These are phyloP conservation scores for Malurus alboscapulatus DNA, from an alignment of 2,113 vertebrate genomes.

Conservation along the genomic window DNA sequence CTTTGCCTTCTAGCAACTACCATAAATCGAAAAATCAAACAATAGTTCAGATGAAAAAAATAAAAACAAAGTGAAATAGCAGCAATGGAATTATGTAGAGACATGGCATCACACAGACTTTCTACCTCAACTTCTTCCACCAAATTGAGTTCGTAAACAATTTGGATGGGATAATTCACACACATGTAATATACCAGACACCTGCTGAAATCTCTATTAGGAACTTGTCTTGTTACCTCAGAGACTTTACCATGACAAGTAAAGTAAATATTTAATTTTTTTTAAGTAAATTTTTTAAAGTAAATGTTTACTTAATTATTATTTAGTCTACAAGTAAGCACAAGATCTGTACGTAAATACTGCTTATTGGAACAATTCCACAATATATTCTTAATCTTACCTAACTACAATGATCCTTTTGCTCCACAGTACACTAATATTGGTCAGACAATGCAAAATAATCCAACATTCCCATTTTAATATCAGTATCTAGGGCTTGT, in stretches of 20 bases:
- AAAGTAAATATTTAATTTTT: not conserved
- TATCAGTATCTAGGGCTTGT: not conserved
- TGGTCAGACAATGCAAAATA: not conserved
- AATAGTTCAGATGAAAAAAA: not conserved
- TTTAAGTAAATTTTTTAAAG: not conserved
- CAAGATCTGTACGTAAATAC: not conserved
- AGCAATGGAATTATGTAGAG: not conserved
- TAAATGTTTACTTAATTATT: not conserved
- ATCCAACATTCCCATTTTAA: not conserved
- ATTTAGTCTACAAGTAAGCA: not conserved
- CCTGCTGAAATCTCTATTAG: not conserved
- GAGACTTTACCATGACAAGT: not conserved
- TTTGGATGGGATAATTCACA: not conserved
- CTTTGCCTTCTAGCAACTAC: not conserved
- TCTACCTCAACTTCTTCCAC: not conserved
- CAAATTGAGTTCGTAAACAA: not conserved
- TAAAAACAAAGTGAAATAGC: not conserved
- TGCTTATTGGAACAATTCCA: not conserved
- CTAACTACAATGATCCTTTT: not conserved
- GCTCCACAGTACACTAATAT: not conserved
- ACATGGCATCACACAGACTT: not conserved
- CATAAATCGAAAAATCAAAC: not conserved
- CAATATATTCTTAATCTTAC: not conserved
- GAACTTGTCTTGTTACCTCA: not conserved
- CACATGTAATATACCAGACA: not conserved